phyloP scores from a whole-genome alignment of 2,888 invertebrate species.

The Keiferia lycopersicella region DNA sequence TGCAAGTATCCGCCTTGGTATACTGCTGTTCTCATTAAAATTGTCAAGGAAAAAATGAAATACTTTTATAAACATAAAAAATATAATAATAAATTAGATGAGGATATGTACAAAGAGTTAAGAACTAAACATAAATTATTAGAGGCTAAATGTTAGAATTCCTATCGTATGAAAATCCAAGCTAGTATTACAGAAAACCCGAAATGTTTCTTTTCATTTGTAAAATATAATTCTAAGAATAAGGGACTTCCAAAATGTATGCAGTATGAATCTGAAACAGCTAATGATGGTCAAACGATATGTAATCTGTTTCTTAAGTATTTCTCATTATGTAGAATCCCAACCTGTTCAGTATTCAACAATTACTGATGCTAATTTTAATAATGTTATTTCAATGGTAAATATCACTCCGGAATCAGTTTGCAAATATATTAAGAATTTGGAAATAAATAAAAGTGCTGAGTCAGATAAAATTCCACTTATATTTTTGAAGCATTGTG shows the following conservation, averaged over 20 bases:
- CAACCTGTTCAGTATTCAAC: not conserved
- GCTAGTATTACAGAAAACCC: not conserved
- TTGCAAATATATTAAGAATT: not conserved
- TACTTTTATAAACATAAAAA: not conserved
- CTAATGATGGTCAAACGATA: not conserved
- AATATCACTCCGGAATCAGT: not conserved
- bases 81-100: not conserved
- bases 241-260: not conserved
- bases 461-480: constrained; percentile 9
- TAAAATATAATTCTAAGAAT: constrained; percentile 9
- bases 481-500: not conserved
- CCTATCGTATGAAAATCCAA: not conserved
- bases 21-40: not conserved
- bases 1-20: not conserved
- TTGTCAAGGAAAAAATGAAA: constrained; percentile 8
- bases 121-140: constrained; percentile 10
- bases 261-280: constrained; percentile 3
- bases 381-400: not conserved
- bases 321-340: constrained; percentile 1
- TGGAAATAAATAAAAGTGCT: not conserved
- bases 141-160: constrained; percentile 3
- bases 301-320: constrained; percentile 7
- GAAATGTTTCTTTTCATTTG: not conserved
- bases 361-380: not conserved
- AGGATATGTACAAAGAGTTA: constrained; percentile 2